Evolutionary conservation across 2,113 vertebrate species (phyloP).

Genomic region (Scophthalmus maximus): DNA sequence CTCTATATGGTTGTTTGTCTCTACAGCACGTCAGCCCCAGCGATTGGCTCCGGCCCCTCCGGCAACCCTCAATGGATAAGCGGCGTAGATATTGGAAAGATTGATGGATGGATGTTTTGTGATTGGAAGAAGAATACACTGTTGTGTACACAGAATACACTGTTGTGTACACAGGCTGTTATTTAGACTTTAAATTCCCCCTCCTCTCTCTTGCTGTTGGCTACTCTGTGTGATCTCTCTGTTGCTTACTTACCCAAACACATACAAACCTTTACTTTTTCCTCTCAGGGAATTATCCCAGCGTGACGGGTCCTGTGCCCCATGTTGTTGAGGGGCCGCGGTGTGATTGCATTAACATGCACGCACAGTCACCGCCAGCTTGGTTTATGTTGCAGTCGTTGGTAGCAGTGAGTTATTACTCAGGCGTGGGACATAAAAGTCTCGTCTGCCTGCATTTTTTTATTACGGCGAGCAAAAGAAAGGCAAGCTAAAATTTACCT

Average conservation of each 20-base stretch:
- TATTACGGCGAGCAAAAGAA: slow-evolving; percentile 26
- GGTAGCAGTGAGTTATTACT: slow-evolving; percentile 31
- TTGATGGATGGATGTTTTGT: slow-evolving; percentile 13
- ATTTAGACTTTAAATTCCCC: not conserved
- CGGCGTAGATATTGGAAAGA: no score
- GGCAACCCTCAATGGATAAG: no score
- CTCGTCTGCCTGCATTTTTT: not conserved
- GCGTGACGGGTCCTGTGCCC: slow-evolving; percentile 1
- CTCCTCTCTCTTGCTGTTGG: not conserved
- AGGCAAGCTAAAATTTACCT: slow-evolving; percentile 6
- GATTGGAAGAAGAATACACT: slow-evolving; percentile 13
- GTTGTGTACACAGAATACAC: no score
- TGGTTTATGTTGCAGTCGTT: slow-evolving; percentile 17
- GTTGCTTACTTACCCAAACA: slow-evolving; percentile 8
- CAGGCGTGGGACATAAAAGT: slow-evolving; percentile 9
- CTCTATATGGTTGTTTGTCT: no score
- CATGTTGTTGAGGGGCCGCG: slow-evolving; percentile 3
- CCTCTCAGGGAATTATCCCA: slow-evolving; percentile 9
- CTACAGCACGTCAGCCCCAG: no score
- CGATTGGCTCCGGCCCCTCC: no score
- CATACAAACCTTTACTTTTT: slow-evolving; percentile 5
- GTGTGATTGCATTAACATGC: slow-evolving; percentile 47
- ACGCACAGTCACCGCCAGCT: not conserved
- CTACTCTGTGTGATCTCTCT: not conserved
- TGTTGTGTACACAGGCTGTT: no score